Evolutionary conservation across 1,140 invertebrate genomes (phyloP).

Genomic region (Pectinophora gossypiella): DNA sequence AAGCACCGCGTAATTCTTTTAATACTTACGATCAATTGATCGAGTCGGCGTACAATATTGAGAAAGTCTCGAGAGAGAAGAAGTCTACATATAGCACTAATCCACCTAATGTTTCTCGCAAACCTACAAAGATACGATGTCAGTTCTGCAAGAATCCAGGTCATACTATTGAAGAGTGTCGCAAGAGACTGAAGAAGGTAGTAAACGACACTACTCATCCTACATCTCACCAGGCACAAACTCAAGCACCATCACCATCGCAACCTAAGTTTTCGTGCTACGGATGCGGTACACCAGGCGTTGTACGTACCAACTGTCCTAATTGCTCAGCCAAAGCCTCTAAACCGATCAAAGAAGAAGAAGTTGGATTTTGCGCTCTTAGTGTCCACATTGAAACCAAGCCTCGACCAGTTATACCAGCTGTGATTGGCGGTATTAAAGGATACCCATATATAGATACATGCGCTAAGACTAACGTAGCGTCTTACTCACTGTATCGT

Average conservation of each 20-base stretch:
- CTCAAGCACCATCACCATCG: not conserved
- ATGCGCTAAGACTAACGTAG: no score
- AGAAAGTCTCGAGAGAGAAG: not conserved
- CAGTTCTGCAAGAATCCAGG: not conserved
- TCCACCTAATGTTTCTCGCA: not conserved
- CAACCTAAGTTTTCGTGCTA: not conserved
- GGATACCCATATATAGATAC: no score
- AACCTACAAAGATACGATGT: not conserved
- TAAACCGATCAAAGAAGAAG: not conserved
- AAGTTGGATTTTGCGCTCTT: no score
- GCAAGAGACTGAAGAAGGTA: not conserved
- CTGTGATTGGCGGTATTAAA: no score
- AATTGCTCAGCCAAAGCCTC: not conserved
- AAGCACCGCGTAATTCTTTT: not conserved
- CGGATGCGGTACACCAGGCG: not conserved
- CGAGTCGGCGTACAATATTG: not conserved
- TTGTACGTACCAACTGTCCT: not conserved
- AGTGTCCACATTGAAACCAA: no score
- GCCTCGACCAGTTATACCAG: no score
- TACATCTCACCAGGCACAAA: not conserved
- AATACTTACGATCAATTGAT: not conserved
- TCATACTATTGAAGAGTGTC: not conserved
- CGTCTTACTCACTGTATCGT: no score
- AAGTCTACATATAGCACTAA: not conserved
- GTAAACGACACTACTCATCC: not conserved